Conservation (phyloP, 2,888 invertebrate species). For the Diplolepis rosae region DNA sequence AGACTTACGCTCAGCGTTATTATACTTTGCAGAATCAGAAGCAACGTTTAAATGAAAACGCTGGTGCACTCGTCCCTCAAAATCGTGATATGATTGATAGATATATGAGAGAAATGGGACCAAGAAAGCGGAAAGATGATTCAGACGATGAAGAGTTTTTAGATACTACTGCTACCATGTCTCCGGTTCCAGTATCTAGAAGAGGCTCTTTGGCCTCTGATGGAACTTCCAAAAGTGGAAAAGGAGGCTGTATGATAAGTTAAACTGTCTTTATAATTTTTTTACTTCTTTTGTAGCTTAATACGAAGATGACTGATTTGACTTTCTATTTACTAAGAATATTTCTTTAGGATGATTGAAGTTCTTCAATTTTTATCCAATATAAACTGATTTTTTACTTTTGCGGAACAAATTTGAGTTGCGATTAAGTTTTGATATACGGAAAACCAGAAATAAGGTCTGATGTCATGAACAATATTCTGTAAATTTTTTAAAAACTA, state of each 20-base stretch:
- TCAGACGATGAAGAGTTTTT: conserved; percentile 70
- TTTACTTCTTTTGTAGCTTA: background rate
- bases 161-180: conserved; percentile 68
- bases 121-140: conserved; percentile 55
- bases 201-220: conserved; percentile 63
- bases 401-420: too few species aligned
- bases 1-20: conserved; percentile 47
- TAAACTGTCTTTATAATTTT: conserved; percentile 33
- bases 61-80: conserved; percentile 51
- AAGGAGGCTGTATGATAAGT: conserved; percentile 48
- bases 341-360: too few species aligned
- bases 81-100: conserved; percentile 63
- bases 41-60: conserved; percentile 50
- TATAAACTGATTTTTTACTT: too few species aligned
- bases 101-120: conserved; percentile 58
- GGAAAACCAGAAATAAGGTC: too few species aligned
- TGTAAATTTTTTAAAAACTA: too few species aligned
- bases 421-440: too few species aligned
- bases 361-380: too few species aligned
- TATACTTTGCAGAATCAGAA: conserved; percentile 41
- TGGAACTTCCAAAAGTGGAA: conserved; percentile 49
- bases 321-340: background rate
- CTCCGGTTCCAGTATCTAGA: conserved; percentile 45
- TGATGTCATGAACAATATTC: too few species aligned
- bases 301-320: conserved; percentile 1